Percentiles rank a stretch among this genome's conserved stretches.
Conservation (phyloP, 2,888 invertebrate genomes). For the Tholera decimalis region DNA sequence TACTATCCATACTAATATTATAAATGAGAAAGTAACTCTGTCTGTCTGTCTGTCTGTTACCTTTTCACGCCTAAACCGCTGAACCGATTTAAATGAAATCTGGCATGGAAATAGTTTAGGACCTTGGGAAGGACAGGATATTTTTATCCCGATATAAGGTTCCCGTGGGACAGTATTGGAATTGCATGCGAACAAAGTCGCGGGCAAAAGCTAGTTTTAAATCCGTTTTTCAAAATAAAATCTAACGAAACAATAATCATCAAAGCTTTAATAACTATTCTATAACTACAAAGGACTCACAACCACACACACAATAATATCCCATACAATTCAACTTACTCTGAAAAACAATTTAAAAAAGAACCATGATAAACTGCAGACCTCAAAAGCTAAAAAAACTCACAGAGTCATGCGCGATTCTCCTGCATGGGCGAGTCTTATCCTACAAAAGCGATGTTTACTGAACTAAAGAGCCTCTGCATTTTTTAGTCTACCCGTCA, state of each 20-base stretch:
- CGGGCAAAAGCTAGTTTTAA: too few species aligned
- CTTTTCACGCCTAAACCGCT: too few species aligned
- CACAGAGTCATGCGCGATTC: conserved; percentile 33
- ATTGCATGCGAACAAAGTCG: too few species aligned
- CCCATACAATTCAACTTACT: neutral
- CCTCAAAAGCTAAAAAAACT: conserved; percentile 40
- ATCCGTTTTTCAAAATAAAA: neutral
- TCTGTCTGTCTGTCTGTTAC: too few species aligned
- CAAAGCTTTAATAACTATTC: neutral
- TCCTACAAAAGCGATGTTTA: conserved; percentile 85
- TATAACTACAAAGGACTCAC: neutral
- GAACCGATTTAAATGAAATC: too few species aligned
- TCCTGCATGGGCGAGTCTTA: conserved; percentile 70
- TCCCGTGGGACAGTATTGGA: too few species aligned
- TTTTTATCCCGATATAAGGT: too few species aligned
- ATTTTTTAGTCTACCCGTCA: conserved; percentile 82
- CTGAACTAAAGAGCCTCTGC: conserved; percentile 87
- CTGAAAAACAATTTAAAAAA: conserved; percentile 9
- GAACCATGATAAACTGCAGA: conserved; percentile 11
- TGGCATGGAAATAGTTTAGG: too few species aligned
- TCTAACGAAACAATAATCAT: neutral
- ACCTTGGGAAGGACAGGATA: too few species aligned
- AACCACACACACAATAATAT: neutral
- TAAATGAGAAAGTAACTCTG: too few species aligned
- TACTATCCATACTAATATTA: too few species aligned